Evolutionary conservation across 2,888 invertebrate genomes (phyloP).

Genomic region (Capitulum mitella): DNA sequence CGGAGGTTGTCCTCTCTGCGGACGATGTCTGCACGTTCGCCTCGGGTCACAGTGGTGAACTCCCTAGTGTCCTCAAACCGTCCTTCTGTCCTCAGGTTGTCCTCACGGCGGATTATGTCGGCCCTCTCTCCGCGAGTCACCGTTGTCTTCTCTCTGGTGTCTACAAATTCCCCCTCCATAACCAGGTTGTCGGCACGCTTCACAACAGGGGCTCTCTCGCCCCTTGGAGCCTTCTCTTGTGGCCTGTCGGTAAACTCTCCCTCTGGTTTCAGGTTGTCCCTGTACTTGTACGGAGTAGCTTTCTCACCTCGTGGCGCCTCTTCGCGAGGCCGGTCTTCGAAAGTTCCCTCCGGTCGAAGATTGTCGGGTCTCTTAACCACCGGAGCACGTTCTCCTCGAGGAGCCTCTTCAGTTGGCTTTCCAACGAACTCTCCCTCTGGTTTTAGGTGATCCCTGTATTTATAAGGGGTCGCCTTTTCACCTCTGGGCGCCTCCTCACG

Average conservation of each 20-base stretch:
- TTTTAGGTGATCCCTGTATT: background rate
- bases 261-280: conserved; percentile 35
- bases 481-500: background rate
- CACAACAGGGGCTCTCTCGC: conserved; percentile 38
- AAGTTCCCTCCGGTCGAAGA: conserved; percentile 35
- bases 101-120: conserved; percentile 31
- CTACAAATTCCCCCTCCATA: conserved; percentile 40
- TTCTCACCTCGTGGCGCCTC: conserved; percentile 32
- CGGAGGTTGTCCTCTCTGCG: conserved; percentile 39
- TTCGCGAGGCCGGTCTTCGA: conserved; percentile 35
- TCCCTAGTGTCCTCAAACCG: conserved; percentile 11
- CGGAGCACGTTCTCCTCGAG: conserved; percentile 27
- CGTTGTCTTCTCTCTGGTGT: conserved; percentile 23
- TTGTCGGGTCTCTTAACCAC: conserved; percentile 35
- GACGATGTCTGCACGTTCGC: conserved; percentile 35
- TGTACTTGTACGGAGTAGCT: conserved; percentile 33
- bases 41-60: conserved; percentile 33
- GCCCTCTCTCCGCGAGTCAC: conserved; percentile 32
- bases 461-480: background rate
- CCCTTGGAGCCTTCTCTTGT: background rate
- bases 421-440: background rate
- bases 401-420: background rate
- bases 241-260: conserved; percentile 40
- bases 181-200: conserved; percentile 35
- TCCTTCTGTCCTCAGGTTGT: conserved; percentile 32